These are phyloP conservation scores for Drosophila prolongata DNA, from an alignment of 2,888 invertebrate genomes.

Conservation along the genomic window DNA sequence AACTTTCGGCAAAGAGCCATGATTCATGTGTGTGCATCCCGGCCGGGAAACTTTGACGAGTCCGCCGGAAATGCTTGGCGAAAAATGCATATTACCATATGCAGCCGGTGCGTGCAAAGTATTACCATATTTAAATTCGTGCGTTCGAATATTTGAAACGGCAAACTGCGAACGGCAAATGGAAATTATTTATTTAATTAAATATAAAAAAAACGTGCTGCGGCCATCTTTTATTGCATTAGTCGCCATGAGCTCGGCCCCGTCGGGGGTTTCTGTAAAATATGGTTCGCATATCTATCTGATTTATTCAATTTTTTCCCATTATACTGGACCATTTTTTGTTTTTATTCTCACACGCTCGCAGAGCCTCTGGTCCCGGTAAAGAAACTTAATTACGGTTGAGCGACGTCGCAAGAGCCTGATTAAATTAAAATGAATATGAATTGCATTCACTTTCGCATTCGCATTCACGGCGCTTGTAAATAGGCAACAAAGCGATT, in stretches of 20 bases:
- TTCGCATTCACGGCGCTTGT: slow-evolving; percentile 22
- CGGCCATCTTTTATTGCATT: slow-evolving; percentile 44
- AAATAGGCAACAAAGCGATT: slow-evolving; percentile 40
- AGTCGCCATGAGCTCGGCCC: slow-evolving; percentile 18
- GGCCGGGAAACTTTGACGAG: slow-evolving; percentile 41
- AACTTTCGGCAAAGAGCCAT: slow-evolving; percentile 48
- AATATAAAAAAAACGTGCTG: slow-evolving; percentile 70
- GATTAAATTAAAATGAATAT: slow-evolving; percentile 63
- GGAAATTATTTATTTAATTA: slow-evolving; percentile 76
- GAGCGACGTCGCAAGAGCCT: slow-evolving; percentile 38
- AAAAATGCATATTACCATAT: slow-evolving; percentile 29
- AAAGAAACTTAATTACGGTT: slow-evolving; percentile 67
- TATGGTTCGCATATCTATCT: slow-evolving; percentile 18
- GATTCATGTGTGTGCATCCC: slow-evolving; percentile 14
- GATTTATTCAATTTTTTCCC: slow-evolving; percentile 36
- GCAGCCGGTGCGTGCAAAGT: slow-evolving; percentile 40
- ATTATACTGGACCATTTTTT: slow-evolving; percentile 10
- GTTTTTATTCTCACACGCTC: slow-evolving; percentile 4
- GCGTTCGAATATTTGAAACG: slow-evolving; percentile 35
- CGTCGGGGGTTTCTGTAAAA: slow-evolving; percentile 24
- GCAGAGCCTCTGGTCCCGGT: slow-evolving; percentile 13
- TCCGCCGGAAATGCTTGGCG: neutral
- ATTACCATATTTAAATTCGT: slow-evolving; percentile 56
- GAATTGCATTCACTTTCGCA: slow-evolving; percentile 23
- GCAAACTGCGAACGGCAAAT: slow-evolving; percentile 12